phyloP scores from a whole-genome alignment of 2,888 invertebrate species.

The Heteropelma amictum region DNA sequence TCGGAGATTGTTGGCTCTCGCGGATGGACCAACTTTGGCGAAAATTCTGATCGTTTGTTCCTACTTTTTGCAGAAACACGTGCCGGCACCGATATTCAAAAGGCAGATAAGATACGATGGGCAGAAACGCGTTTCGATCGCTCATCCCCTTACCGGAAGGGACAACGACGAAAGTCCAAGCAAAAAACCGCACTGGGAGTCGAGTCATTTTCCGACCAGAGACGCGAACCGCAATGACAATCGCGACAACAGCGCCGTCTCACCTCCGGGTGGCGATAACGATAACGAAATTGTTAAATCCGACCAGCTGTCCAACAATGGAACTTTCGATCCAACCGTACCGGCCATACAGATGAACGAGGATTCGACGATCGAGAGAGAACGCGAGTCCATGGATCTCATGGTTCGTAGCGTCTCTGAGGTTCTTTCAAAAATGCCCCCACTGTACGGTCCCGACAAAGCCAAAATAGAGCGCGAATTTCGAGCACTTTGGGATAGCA shows the following conservation, averaged over 20 bases:
- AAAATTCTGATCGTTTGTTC: not conserved
- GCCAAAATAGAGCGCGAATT: too few species aligned
- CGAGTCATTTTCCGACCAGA: slow-evolving; percentile 33
- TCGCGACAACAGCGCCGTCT: slow-evolving; percentile 44
- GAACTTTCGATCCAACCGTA: slow-evolving; percentile 67
- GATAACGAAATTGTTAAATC: slow-evolving; percentile 56
- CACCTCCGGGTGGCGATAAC: slow-evolving; percentile 5
- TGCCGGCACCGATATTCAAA: slow-evolving; percentile 73
- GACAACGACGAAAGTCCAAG: slow-evolving; percentile 43
- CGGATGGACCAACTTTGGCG: not conserved
- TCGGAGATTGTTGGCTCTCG: not conserved
- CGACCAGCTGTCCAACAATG: slow-evolving; percentile 61
- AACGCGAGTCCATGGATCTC: slow-evolving; percentile 38
- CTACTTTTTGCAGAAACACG: slow-evolving; percentile 62
- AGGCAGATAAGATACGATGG: slow-evolving; percentile 77
- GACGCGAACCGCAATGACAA: slow-evolving; percentile 35
- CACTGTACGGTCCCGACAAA: too few species aligned
- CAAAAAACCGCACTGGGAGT: slow-evolving; percentile 22
- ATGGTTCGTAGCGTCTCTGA: slow-evolving; percentile 20
- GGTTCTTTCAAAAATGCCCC: not conserved
- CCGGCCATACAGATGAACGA: slow-evolving; percentile 71
- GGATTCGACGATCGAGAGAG: slow-evolving; percentile 53
- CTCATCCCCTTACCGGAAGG: slow-evolving; percentile 63
- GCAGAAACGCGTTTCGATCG: slow-evolving; percentile 78
- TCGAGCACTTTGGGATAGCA: too few species aligned